Base-by-base conservation (phyloP, 2,797 vertebrate species). In the Dendrocincla fuliginosa region DNA sequence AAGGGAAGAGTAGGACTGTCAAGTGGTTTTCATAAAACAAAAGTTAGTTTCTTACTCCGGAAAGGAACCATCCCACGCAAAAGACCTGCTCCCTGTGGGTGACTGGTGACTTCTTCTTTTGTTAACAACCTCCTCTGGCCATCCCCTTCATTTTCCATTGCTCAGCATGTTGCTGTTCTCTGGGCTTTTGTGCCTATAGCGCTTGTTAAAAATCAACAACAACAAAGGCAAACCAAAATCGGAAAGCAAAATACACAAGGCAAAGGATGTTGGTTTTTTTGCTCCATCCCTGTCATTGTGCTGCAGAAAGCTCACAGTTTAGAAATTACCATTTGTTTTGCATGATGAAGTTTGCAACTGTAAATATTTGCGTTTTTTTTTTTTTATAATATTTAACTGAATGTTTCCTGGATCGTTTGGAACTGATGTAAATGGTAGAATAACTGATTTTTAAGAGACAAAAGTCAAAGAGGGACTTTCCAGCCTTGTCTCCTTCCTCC, bases 391-490 rank as follows among this genome's bases (percentile, higher is more conserved):
- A 93, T 79, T 81, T 89, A 97, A 90, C 92, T 57, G 87, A 95
- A 89, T 75, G 80, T 84, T 96, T 96, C 91, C 93, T 95, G 95
- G 87, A 78, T 94, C 50, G 73, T 95, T 94, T 93, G 87, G 78
- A 80, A 53, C 69, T 74, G 77, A 56, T 61, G 47, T 90, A 79
- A 93, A 90, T 94, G 75, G 47, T 68, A 90, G 39, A 84, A 75
- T 78, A 97, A 97, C 94, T 8, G 93, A 92, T 91, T 95, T 95
- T 97, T 86, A 87, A 95, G 89, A 92, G 85, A 86, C 79, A 95
- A 64, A 97, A 88, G 57, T 92, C 63, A 74, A 47, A 82, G 93
- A 94, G 96, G 97, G 96, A 96, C 96, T 98, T 97, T 97, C 97
- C 97, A 97, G 84, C 35, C 70, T 87, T 84, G 95, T 96, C 93